phyloP scores from a whole-genome alignment of 2,888 invertebrate species.

The Flexamia atlantica region DNA sequence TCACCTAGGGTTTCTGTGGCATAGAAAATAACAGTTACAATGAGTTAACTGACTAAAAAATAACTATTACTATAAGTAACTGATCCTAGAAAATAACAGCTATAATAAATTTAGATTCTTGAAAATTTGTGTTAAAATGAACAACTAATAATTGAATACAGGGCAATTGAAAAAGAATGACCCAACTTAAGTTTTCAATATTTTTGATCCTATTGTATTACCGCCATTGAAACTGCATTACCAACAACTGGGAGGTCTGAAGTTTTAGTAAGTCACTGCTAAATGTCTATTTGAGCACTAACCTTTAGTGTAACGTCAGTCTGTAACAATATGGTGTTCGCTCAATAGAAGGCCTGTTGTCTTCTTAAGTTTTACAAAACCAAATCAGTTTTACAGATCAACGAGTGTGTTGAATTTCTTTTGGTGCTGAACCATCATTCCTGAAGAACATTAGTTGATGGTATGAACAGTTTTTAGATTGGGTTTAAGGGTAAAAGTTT shows the following conservation, averaged over 20 bases:
- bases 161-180: constrained; percentile 28
- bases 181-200: constrained; percentile 22
- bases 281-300: constrained; percentile 32
- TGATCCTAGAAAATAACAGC: no score
- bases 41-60: no score
- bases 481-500: constrained; percentile 52
- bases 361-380: constrained; percentile 14
- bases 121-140: no score
- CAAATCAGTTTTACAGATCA: constrained; percentile 50
- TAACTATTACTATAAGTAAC: no score
- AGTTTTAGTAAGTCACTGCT: constrained; percentile 39
- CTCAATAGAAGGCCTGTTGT: constrained; percentile 18
- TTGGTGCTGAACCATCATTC: constrained; percentile 41
- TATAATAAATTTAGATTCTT: no score
- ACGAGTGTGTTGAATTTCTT: constrained; percentile 33
- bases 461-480: constrained; percentile 47
- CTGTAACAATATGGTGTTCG: constrained; percentile 21
- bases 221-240: constrained; percentile 43
- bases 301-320: constrained; percentile 4
- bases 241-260: constrained; percentile 17
- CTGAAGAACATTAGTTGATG: constrained; percentile 44
- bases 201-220: not conserved
- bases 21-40: no score
- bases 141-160: no score
- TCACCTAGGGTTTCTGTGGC: no score